phyloP scores from a whole-genome alignment of 2,797 vertebrate species.

The Typhlichthys subterraneus region DNA sequence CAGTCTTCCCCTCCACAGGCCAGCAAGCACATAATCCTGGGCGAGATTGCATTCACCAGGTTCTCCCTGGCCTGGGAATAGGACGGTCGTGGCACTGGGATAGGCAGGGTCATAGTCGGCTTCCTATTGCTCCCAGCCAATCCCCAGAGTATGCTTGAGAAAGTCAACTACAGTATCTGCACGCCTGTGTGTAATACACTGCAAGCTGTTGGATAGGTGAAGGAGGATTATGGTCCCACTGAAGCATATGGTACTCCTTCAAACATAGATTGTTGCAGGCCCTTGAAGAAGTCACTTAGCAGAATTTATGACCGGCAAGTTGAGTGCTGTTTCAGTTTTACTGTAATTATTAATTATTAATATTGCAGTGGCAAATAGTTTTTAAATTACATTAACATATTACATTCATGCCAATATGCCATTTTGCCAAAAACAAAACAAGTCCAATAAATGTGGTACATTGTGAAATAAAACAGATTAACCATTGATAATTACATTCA shows the following conservation, averaged over 20 bases:
- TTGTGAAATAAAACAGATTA: too few species aligned
- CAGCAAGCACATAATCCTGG: slow-evolving; percentile 81
- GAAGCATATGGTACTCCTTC: neutral
- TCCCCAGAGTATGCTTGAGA: slow-evolving; percentile 11
- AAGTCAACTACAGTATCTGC: neutral
- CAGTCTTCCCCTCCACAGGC: slow-evolving; percentile 82
- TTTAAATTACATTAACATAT: neutral
- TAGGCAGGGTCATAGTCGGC: slow-evolving; percentile 56
- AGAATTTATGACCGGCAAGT: too few species aligned
- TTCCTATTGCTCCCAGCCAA: slow-evolving; percentile 44
- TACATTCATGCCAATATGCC: neutral
- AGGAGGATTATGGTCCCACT: slow-evolving; percentile 3
- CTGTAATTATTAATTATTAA: neutral
- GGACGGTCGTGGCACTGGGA: slow-evolving; percentile 75
- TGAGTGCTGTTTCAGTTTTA: neutral
- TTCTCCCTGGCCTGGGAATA: slow-evolving; percentile 84
- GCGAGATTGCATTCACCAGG: slow-evolving; percentile 79
- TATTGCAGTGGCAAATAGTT: neutral
- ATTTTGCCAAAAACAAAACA: neutral
- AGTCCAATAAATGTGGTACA: neutral
- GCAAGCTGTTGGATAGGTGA: neutral
- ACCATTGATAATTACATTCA: neutral
- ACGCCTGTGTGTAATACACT: neutral
- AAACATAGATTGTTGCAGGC: neutral
- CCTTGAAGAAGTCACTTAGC: neutral